Base-by-base conservation (phyloP, 1,140 invertebrate species). In the Cotesia typhae region DNA sequence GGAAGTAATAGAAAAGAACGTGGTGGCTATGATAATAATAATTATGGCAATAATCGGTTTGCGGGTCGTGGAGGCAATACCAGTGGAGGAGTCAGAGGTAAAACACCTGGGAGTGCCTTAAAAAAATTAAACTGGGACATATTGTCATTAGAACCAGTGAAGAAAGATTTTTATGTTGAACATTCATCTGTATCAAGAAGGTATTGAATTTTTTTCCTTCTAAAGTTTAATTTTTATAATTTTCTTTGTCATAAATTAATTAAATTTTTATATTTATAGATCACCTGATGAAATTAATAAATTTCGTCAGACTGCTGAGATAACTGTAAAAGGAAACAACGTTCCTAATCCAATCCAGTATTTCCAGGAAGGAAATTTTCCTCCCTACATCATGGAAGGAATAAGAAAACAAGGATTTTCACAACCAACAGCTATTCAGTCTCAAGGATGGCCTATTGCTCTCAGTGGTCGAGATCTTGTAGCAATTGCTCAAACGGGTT, bases 401-500 rank as follows among this genome's bases (percentile, higher is more conserved):
- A 87, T 90, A 28, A 81, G 79, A 70, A 92, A 91, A 76, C 83
- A 86, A 72, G 88, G 88, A 17, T 92, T 90, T 82, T 77, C 83
- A 70, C 82, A 87, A 35, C 92, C 92, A 17, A 93, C 92, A 55
- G 81, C 90, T 10, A 94, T 92, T 81, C 90, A 92, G 80, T 85
- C 89, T 36, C 89, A 91, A 77, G 89, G 90, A 17, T 93, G 92
- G 92, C 92, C 92, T 6, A 90, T 93, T 72, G 92, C 92, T 73
- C 81, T 94, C 4, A 90, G 88, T 82, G 93, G 93, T 17, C 84
- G 87, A 80, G 92, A 94, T 83, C 85, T 93, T 79, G 90, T 92
- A 59, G 93, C 91, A 7, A 93, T 94, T 77, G 93, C 94, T 70
- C 92, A 93, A 81, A 93, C 92, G 72, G 91, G 91, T 41, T 92